phyloP scores from a whole-genome alignment of 2,113 vertebrate species.

The Chaetodon trifascialis region DNA sequence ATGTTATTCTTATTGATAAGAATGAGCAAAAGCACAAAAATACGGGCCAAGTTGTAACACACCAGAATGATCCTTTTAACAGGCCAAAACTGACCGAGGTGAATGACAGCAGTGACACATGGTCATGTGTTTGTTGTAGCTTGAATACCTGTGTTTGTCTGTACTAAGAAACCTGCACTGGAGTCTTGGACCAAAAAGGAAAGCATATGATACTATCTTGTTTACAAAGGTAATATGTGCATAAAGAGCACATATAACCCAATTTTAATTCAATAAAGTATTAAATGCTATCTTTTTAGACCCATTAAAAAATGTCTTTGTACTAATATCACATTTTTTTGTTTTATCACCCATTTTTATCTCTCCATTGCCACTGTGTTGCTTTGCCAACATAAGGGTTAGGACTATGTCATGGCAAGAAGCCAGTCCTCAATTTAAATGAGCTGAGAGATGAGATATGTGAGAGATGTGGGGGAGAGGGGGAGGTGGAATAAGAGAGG shows the following conservation, averaged over 20 bases:
- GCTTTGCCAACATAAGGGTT: background rate
- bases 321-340: background rate
- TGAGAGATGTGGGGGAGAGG: background rate
- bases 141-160: background rate
- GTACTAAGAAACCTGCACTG: background rate
- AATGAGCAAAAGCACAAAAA: background rate
- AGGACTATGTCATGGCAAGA: background rate
- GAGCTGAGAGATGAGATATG: constrained; percentile 20
- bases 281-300: background rate
- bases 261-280: too few relatives aligned
- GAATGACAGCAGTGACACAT: background rate
- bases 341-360: background rate
- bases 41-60: background rate
- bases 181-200: background rate
- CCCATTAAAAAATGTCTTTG: background rate
- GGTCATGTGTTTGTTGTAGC: background rate
- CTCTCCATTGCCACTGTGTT: constrained; percentile 1
- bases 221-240: background rate
- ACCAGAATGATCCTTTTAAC: background rate
- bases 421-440: constrained; percentile 9
- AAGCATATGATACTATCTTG: background rate
- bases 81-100: background rate
- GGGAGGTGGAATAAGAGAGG: background rate
- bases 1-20: background rate
- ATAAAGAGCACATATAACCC: background rate